Base-by-base conservation (phyloP, 2,888 invertebrate genomes). In the Opisthograptis luteolata region DNA sequence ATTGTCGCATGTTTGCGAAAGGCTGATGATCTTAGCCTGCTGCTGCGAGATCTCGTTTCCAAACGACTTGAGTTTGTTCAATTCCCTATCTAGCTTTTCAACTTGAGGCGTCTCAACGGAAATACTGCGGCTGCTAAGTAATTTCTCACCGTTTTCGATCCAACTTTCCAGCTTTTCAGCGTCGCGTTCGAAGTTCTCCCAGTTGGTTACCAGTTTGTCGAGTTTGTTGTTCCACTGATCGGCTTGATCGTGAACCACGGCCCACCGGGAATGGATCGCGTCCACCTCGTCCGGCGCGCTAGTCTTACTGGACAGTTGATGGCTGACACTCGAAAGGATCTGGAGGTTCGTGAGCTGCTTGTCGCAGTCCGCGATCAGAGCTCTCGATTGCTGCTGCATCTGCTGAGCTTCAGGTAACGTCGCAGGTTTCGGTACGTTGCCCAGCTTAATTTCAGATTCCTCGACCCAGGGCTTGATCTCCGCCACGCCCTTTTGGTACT, bases 381-480 rank as follows among this genome's bases (percentile, higher is more conserved):
- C 92, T 81, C 91, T 93, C 17, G 95, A 94, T 73, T 93, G 93
- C 58, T 93, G 92, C 75, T 95, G 94, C 76, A 96, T 91, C 64
- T 95, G 93, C 55, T 94, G 91, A n/a, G 97, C 97, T 87, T 98
- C 97, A 56, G 94, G 92, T 41, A 98, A 87, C 30, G 94, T 94
- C 2, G 93, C 85, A 10, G 97, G 97, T 79, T 96, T 97, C 3
- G 95, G 93, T 5, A 94, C 93, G 54, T 92, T 92, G 10, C 94
- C 92, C 15, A 96, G 92, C 84, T 95, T 95, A n/a, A 94, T 84
- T 87, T 98, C 98, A 10, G 96, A 96, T 74, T 96, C 93, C 76
- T 97, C 96, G 45, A 98, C 93, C 95, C 97, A 97, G 0, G 97
- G 97, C 75, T 95, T 95, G 39, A 98, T 93, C 78, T 95, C 94